phyloP scores from a whole-genome alignment of 2,113 vertebrate genomes.

The Thomomys bottae region DNA sequence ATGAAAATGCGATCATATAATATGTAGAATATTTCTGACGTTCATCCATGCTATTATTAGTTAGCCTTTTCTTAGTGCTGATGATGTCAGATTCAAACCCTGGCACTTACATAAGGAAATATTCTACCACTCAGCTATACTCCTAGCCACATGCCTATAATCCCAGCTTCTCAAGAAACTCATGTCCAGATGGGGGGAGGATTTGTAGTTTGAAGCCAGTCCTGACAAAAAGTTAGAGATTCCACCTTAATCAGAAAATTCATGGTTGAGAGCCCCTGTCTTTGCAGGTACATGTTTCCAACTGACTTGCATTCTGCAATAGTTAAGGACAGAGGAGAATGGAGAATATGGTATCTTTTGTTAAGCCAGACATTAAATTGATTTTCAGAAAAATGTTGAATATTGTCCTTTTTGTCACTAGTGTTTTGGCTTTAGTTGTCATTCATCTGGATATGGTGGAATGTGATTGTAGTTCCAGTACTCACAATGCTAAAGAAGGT shows the following conservation, averaged over 20 bases:
- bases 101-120: not conserved
- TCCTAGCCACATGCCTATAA: too few species aligned
- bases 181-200: too few species aligned
- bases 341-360: constrained; percentile 1
- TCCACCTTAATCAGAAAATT: too few species aligned
- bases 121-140: not conserved
- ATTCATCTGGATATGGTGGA: not conserved
- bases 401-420: not conserved
- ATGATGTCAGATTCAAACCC: not conserved
- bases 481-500: not conserved
- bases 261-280: too few species aligned
- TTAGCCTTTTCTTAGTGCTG: not conserved
- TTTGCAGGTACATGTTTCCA: not conserved
- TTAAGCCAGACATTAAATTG: constrained; percentile 22
- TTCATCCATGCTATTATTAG: not conserved
- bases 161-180: too few species aligned
- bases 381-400: constrained; percentile 26
- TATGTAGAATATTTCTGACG: not conserved
- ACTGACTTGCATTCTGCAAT: not conserved
- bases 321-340: not conserved
- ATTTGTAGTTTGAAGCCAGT: too few species aligned
- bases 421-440: not conserved
- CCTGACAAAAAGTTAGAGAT: too few species aligned
- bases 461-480: not conserved
- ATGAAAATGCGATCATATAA: not conserved